Conservation (phyloP, 1,140 invertebrate species). For the Drosophila navojoa region DNA sequence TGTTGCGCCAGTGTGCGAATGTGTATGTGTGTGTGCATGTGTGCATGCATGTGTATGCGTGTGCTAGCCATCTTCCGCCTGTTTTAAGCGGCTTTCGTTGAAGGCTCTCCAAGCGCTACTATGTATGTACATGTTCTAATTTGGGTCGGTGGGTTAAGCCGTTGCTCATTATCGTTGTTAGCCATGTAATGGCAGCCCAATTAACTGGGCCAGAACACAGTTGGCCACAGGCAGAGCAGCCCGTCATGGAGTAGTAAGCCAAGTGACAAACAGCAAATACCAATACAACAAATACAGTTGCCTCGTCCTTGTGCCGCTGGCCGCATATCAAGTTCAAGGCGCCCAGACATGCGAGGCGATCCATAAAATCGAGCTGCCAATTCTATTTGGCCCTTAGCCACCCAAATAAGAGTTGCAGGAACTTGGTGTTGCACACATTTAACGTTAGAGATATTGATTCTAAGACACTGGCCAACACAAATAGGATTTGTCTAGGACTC, state of each 20-base stretch:
- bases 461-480: constrained; percentile 1
- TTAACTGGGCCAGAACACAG: constrained; percentile 29
- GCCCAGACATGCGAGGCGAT: constrained; percentile 33
- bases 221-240: constrained; percentile 20
- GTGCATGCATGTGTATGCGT: neutral
- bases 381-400: constrained; percentile 31
- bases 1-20: neutral
- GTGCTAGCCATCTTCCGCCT: constrained; percentile 1
- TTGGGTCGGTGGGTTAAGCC: constrained; percentile 38
- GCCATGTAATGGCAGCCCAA: constrained; percentile 30
- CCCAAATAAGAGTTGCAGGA: constrained; percentile 11
- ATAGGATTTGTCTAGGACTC: too few relatives aligned
- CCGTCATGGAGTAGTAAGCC: constrained; percentile 15
- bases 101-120: neutral
- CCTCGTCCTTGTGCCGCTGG: constrained; percentile 9
- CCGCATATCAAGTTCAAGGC: constrained; percentile 65
- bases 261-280: constrained; percentile 1
- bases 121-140: constrained; percentile 5
- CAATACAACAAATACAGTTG: constrained; percentile 28
- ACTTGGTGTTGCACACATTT: neutral
- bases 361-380: constrained; percentile 33
- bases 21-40: neutral
- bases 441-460: constrained; percentile 53
- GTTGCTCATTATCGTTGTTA: constrained; percentile 42
- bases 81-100: constrained; percentile 40